Conservation (phyloP, 1,140 invertebrate species). For the Zaprionus ornatus region DNA sequence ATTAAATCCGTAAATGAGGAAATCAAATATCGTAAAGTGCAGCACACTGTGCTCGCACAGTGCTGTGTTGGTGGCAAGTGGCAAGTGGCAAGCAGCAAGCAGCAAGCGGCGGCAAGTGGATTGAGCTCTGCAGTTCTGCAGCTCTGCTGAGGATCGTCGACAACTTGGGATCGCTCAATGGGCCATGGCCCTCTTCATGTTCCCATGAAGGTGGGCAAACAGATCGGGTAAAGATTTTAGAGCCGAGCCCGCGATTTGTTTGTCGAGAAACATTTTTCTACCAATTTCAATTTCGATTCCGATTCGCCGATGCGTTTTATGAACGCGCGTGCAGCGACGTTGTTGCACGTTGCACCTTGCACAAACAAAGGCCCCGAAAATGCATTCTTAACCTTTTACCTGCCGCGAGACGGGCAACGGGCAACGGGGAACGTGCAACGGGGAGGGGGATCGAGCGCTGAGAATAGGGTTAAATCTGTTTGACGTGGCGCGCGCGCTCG, state of each 20-base stretch:
- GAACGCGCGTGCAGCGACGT: slow-evolving; percentile 70
- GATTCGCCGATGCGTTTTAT: slow-evolving; percentile 79
- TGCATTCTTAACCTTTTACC: slow-evolving; percentile 73
- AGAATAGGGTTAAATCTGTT: slow-evolving; percentile 61
- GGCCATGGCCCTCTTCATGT: slow-evolving; percentile 50
- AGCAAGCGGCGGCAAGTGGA: slow-evolving; percentile 43
- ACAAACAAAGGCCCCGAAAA: slow-evolving; percentile 72
- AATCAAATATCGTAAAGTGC: slow-evolving; percentile 82
- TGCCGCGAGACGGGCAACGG: slow-evolving; percentile 5
- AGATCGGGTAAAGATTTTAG: slow-evolving; percentile 61
- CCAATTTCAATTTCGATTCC: slow-evolving; percentile 70
- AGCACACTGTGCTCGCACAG: slow-evolving; percentile 40
- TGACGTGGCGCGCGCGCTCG: slow-evolving; percentile 69
- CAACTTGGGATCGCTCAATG: slow-evolving; percentile 39
- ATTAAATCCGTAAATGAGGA: slow-evolving; percentile 83
- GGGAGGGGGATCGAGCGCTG: not conserved
- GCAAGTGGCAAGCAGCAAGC: slow-evolving; percentile 27
- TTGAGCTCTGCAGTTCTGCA: no score
- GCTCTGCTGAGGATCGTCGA: slow-evolving; percentile 24
- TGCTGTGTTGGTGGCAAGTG: slow-evolving; percentile 70
- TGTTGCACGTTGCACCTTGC: not conserved
- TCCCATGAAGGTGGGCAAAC: slow-evolving; percentile 79
- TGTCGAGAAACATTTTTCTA: slow-evolving; percentile 48
- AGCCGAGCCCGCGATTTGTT: slow-evolving; percentile 50
- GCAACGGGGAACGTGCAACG: not conserved